phyloP scores from a whole-genome alignment of 2,797 vertebrate genomes.

The Spea hammondii region DNA sequence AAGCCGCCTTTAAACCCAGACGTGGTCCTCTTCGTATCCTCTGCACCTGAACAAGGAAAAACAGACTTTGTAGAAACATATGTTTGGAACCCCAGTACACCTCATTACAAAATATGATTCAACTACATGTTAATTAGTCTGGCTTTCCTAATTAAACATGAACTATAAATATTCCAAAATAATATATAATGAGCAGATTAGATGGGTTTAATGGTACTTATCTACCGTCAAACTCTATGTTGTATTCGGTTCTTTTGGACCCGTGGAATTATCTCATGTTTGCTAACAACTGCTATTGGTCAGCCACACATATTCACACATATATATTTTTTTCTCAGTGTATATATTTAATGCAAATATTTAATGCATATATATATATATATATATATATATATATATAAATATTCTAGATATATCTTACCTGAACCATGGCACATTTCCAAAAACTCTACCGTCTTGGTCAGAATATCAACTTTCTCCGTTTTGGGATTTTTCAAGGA shows the following conservation, averaged over 20 bases:
- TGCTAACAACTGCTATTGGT: no score
- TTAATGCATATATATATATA: background rate
- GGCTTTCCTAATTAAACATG: background rate
- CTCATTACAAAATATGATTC: background rate
- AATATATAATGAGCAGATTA: no score
- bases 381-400: background rate
- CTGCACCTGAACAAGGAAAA: conserved; percentile 2
- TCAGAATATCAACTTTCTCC: conserved; percentile 88
- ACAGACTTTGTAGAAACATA: background rate
- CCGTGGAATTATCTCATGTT: no score
- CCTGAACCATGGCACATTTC: conserved; percentile 55
- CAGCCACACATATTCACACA: no score
- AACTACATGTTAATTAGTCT: no score
- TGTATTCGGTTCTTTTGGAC: no score
- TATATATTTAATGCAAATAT: no score
- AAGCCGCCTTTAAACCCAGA: conserved; percentile 32
- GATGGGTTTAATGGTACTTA: no score
- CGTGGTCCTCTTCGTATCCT: conserved; percentile 3
- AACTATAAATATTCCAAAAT: background rate
- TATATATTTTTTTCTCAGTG: no score
- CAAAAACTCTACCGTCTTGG: conserved; percentile 82
- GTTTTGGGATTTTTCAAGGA: conserved; percentile 84
- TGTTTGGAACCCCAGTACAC: background rate
- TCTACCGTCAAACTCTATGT: no score
- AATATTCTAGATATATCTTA: conserved; percentile 17